Base-by-base conservation (phyloP, 2,113 vertebrate genomes). In the Monarcha castaneiventris region DNA sequence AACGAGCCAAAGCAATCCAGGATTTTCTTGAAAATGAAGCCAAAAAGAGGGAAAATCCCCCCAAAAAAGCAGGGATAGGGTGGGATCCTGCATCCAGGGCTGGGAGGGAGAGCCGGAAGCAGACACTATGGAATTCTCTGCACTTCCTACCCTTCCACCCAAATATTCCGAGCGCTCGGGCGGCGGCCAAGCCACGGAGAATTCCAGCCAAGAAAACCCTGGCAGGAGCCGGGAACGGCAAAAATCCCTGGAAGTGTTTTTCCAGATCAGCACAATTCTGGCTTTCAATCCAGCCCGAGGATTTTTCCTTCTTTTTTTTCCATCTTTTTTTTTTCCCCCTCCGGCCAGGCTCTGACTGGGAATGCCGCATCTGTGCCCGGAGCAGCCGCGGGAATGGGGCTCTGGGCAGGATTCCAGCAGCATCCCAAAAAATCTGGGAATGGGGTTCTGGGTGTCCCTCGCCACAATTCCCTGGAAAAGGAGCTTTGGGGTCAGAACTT, bases 201-300 rank as follows among this genome's bases (percentile, higher is more conserved):
- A 55, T 32, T 41, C 25, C 78, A 33, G 93, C 95, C 97, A 96
- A 94, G 92, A 78, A 32, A 77, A 66, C 49, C 89, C 87, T 68
- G 7, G 8, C 93, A 89, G 91, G 48, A 92, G 95, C 64, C 49
- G 82, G 75, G 93, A 91, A 84, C 9, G 85, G 93, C 86, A 76
- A 37, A 37, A 37, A 90, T 51, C 52, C 83, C 54, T 76, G 59
- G 58, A 93, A 97, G 68, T 90, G 93, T 90, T 97, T 97, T 97
- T 96, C 94, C 97, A 97, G 97, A 93, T 86, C 96, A 89, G 92
- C 95, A 82, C 95, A 94, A 80, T 91, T 63, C 85, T 19, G 67
- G 92, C 89, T 86, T 35, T 13, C 91, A 71, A 74, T 67, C 87
- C 91, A 43, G 64, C 30, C 1, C 13, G 75, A 68, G 58, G 87